A percentile compares a stretch with the other conserved stretches of the same genome.
phyloP scores from a whole-genome alignment of 2,797 vertebrate species.

The Sternarchorhynchus goeldii region DNA sequence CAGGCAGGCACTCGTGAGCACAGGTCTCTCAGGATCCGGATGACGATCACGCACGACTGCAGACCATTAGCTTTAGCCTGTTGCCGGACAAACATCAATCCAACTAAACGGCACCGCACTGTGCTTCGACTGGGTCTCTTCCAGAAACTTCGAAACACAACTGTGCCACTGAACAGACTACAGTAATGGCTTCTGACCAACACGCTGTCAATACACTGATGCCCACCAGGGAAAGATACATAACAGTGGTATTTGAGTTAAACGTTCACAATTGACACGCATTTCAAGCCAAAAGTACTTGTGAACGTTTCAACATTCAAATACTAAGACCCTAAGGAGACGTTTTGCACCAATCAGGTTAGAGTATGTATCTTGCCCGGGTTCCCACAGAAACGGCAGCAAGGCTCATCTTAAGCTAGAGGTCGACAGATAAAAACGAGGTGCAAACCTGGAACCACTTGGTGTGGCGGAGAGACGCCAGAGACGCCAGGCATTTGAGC shows the following conservation, averaged over 20 bases:
- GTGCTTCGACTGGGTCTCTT: constrained; percentile 20
- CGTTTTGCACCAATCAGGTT: constrained; percentile 3
- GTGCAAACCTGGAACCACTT: constrained; percentile 99
- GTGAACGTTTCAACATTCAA: constrained; percentile 39
- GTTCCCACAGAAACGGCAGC: constrained; percentile 22
- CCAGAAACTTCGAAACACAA: constrained; percentile 22
- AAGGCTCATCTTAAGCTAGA: constrained; percentile 42
- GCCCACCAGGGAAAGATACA: constrained; percentile 43
- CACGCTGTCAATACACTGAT: constrained; percentile 19
- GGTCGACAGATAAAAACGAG: constrained; percentile 91
- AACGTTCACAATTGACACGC: constrained; percentile 29
- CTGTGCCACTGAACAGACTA: constrained; percentile 32
- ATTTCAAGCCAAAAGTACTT: constrained; percentile 8
- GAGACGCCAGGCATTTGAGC: constrained; percentile 99
- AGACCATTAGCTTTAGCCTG: constrained; percentile 92
- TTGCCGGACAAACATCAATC: constrained; percentile 57
- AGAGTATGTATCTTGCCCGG: constrained; percentile 38
- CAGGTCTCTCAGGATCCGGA: constrained; percentile 91
- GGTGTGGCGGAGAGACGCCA: constrained; percentile 99
- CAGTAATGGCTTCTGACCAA: constrained; percentile 30
- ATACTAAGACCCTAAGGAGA: constrained; percentile 14
- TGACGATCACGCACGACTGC: constrained; percentile 90
- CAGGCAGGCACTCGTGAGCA: constrained; percentile 90
- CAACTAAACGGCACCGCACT: not conserved
- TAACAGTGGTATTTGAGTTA: constrained; percentile 14